Conservation (phyloP, 2,888 invertebrate species). For the Orthonevra nobilis region DNA sequence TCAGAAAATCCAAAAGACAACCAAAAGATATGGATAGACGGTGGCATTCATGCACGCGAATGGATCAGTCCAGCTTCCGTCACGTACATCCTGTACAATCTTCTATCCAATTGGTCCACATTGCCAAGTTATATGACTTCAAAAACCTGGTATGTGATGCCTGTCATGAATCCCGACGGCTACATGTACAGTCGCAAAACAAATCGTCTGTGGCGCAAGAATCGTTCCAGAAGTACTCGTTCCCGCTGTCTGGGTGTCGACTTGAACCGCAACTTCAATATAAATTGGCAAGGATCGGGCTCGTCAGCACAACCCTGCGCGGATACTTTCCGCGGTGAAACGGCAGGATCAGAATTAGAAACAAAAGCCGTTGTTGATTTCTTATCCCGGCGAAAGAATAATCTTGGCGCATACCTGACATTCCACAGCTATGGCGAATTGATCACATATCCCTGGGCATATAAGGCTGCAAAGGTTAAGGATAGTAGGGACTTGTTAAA, state of each 20-base stretch:
- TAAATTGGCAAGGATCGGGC: conserved; percentile 90
- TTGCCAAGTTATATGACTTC: conserved; percentile 85
- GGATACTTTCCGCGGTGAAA: conserved; percentile 88
- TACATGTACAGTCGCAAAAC: conserved; percentile 90
- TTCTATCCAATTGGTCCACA: conserved; percentile 85
- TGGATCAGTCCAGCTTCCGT: conserved; percentile 92
- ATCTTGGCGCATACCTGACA: conserved; percentile 86
- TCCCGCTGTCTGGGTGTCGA: conserved; percentile 86
- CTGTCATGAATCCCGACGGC: conserved; percentile 91
- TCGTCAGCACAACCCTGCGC: conserved; percentile 84
- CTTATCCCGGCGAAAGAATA: conserved; percentile 79
- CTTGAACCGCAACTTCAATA: conserved; percentile 93
- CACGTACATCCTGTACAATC: conserved; percentile 87
- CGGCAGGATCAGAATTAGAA: conserved; percentile 92
- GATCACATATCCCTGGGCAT: conserved; percentile 78
- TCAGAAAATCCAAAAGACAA: conserved; percentile 85
- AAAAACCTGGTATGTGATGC: conserved; percentile 90
- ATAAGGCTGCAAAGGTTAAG: conserved; percentile 76
- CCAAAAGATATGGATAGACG: conserved; percentile 88
- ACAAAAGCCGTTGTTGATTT: conserved; percentile 84
- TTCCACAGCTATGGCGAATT: conserved; percentile 86
- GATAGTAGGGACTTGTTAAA: conserved; percentile 74
- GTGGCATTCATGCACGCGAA: conserved; percentile 93
- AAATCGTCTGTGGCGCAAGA: conserved; percentile 92
- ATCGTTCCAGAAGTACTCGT: conserved; percentile 81